Evolutionary conservation across 2,888 invertebrate genomes (phyloP), one percentile per base, ranked within the genome.

Genomic region (Ochropacha duplaris): DNA sequence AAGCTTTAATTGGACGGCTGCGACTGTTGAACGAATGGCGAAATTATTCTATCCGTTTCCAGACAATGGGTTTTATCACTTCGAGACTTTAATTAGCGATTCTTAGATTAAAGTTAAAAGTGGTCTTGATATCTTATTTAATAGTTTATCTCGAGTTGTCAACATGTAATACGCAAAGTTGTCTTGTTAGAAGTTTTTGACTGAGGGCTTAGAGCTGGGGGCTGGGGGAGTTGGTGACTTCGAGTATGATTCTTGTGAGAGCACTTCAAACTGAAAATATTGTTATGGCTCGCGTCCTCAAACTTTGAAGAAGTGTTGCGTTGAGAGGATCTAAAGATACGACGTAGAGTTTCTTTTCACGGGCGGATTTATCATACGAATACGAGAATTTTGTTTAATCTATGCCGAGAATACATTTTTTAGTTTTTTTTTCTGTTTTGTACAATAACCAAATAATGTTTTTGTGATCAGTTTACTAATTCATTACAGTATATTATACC

Each of bases 1-100:
- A 57, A 57, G 54, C 54, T 57, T 58, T 63, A 65, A 65, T 66
- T 65, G 65, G 60, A 63, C 59, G 54, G 59, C 60, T 62, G 60
- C 59, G 54, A 54, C 54, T 54, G 50, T 50, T 36, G 31, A 31
- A 31, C 31, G 49, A 56, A 65, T 57, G 49, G n/a, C 28, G 28
- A 16, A 51, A 16, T 28, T 51, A 28, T 51, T 51, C 31, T 31
- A 31, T 31, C 31, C 31, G 31, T 12, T 12, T 31, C 31, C 28
- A 16, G 24, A 22, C 24, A 50, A 50, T 50, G 14, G 50, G 24
- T 22, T 50, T 28, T 28, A 28, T 51, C 5, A 31, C 28, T n/a
- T 39, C 39, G 39, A 39, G 39, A 39, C 39, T 39, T 39, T 39
- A 39, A 39, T 39, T 39, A 39, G 39, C 39, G n/a, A 39, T 39